Evolutionary conservation across 2,888 invertebrate genomes (phyloP).

Genomic region (Lacanobia oleracea): DNA sequence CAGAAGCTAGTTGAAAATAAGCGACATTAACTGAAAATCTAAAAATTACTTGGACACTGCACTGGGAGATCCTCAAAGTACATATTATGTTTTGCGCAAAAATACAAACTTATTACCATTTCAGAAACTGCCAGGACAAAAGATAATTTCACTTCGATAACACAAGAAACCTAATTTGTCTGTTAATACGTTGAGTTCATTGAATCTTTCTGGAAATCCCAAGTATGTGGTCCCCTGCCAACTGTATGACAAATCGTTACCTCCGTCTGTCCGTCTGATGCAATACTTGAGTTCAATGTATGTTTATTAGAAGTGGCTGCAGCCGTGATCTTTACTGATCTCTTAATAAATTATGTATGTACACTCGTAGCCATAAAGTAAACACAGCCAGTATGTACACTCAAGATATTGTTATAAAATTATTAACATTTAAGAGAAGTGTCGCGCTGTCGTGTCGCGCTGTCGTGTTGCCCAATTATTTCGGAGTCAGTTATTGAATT

Average conservation of each 20-base stretch:
- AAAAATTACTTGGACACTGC: neutral
- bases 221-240: neutral
- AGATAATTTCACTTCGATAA: neutral
- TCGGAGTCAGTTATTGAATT: conserved; percentile 61
- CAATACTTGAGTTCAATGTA: conserved; percentile 42
- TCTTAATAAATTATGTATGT: conserved; percentile 55
- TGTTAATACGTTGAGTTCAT: neutral
- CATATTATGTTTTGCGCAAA: neutral
- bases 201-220: conserved; percentile 1
- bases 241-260: conserved; percentile 34
- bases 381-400: conserved; percentile 20
- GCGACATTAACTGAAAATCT: no score
- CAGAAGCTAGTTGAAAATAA: no score
- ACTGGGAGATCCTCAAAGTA: no score
- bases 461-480: conserved; percentile 63
- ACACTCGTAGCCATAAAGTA: conserved; percentile 24
- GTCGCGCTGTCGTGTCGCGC: conserved; percentile 56
- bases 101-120: no score
- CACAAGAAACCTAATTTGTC: neutral
- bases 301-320: conserved; percentile 36
- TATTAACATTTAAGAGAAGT: conserved; percentile 50
- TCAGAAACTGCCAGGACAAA: neutral
- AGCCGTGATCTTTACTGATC: conserved; percentile 55
- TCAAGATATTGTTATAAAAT: conserved; percentile 57
- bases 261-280: conserved; percentile 12